Conservation (phyloP, 2,113 vertebrate species). For the Megalops atlanticus region DNA sequence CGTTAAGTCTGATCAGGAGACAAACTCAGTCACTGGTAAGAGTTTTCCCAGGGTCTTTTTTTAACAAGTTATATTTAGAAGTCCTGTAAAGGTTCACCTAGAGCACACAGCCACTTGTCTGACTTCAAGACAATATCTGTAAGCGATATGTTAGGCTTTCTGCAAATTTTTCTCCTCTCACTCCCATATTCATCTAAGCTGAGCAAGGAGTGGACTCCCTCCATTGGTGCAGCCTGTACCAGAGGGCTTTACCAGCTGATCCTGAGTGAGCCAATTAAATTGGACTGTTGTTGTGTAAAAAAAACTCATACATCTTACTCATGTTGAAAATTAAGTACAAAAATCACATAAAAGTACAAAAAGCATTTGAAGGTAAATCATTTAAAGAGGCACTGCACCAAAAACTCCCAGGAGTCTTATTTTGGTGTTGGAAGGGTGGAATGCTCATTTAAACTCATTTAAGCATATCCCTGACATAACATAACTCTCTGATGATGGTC, state of each 20-base stretch:
- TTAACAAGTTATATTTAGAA: too few species aligned
- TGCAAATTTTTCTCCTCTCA: background rate
- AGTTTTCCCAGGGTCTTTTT: background rate
- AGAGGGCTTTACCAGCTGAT: background rate
- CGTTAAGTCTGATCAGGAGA: conserved; percentile 78
- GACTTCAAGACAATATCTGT: too few species aligned
- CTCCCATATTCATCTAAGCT: background rate
- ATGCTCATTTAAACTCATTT: background rate
- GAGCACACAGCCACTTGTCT: too few species aligned
- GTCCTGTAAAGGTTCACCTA: too few species aligned
- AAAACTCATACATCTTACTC: background rate
- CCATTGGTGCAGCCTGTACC: background rate
- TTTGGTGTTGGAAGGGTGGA: background rate
- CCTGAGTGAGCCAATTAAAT: background rate
- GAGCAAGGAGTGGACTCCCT: background rate
- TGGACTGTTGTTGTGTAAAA: background rate
- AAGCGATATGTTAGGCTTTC: background rate
- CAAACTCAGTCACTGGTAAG: conserved; percentile 68
- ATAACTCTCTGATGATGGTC: background rate
- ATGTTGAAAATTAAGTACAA: background rate
- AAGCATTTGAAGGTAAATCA: background rate
- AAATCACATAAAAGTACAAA: background rate
- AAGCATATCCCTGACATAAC: too few species aligned
- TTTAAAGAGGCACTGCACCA: background rate
- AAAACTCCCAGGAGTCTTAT: background rate